These are phyloP conservation scores for Brachionus plicatilis DNA, from an alignment of 1,140 invertebrate species.

Conservation along the genomic window DNA sequence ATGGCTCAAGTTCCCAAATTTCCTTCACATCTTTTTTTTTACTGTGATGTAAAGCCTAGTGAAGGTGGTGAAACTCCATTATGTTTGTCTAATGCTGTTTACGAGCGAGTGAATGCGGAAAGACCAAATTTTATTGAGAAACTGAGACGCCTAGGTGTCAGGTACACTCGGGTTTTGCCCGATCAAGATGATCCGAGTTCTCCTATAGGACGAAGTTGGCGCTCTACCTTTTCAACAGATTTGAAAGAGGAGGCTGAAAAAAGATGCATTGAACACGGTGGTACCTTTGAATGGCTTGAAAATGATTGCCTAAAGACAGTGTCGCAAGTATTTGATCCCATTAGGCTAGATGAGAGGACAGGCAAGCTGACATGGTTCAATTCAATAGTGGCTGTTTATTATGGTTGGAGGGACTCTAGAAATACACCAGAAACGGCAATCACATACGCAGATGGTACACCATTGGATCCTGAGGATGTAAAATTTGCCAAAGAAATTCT, in stretches of 20 bases:
- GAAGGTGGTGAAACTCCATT: conserved; percentile 47
- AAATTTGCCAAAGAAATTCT: conserved; percentile 43
- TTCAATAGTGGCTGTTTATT: conserved; percentile 48
- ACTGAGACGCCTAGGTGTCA: conserved; percentile 44
- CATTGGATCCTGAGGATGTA: conserved; percentile 44
- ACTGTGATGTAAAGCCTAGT: conserved; percentile 44
- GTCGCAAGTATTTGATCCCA: conserved; percentile 44
- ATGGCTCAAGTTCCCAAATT: conserved; percentile 49
- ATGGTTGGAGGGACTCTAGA: conserved; percentile 45
- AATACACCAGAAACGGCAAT: conserved; percentile 46
- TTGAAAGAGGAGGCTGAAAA: conserved; percentile 44
- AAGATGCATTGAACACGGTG: conserved; percentile 44
- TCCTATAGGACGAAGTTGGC: conserved; percentile 44
- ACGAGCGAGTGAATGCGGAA: conserved; percentile 43
- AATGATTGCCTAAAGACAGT: conserved; percentile 46
- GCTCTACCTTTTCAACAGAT: conserved; percentile 46
- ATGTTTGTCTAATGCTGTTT: conserved; percentile 45
- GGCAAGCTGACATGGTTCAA: conserved; percentile 48
- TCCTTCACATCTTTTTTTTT: conserved; percentile 47
- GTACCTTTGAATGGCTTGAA: conserved; percentile 45
- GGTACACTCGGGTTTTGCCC: conserved; percentile 43
- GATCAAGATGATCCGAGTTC: conserved; percentile 25
- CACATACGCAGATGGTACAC: conserved; percentile 44
- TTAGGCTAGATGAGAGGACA: conserved; percentile 44
- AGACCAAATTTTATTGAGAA: conserved; percentile 44